phyloP scores from a whole-genome alignment of 2,113 vertebrate species.

The Thomomys bottae region DNA sequence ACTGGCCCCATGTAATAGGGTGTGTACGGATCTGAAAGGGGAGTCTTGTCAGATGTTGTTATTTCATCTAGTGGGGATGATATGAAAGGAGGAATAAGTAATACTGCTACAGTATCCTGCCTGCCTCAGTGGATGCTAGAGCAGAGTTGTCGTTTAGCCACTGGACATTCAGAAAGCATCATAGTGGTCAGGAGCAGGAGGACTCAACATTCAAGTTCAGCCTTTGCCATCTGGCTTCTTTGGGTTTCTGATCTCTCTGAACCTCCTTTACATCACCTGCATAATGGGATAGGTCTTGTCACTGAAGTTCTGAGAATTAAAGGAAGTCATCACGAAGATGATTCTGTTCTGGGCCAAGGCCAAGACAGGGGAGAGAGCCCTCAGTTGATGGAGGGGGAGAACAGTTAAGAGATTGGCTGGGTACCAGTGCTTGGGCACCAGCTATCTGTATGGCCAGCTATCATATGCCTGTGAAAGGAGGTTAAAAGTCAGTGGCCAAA shows the following conservation, averaged over 20 bases:
- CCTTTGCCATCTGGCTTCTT: neutral
- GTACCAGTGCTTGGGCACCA: neutral
- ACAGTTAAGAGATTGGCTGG: neutral
- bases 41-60: fast-evolving
- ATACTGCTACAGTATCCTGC: no score
- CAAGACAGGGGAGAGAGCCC: no score
- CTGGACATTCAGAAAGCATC: neutral
- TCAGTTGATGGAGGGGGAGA: neutral
- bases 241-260: neutral
- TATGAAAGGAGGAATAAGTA: no score
- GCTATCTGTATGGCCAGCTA: neutral
- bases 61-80: neutral
- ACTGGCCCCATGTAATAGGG: fast-evolving
- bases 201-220: neutral
- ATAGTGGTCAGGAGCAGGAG: no score
- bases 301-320: neutral
- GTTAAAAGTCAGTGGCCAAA: neutral
- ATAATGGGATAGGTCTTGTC: neutral
- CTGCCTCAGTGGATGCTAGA: neutral
- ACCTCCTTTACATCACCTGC: neutral
- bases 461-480: neutral
- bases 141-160: neutral
- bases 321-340: neutral
- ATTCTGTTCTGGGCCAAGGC: neutral
- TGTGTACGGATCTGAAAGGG: neutral